phyloP scores from a whole-genome alignment of 37 sponge, comb jelly and placozoan species.

The Oscarella lobularis region DNA sequence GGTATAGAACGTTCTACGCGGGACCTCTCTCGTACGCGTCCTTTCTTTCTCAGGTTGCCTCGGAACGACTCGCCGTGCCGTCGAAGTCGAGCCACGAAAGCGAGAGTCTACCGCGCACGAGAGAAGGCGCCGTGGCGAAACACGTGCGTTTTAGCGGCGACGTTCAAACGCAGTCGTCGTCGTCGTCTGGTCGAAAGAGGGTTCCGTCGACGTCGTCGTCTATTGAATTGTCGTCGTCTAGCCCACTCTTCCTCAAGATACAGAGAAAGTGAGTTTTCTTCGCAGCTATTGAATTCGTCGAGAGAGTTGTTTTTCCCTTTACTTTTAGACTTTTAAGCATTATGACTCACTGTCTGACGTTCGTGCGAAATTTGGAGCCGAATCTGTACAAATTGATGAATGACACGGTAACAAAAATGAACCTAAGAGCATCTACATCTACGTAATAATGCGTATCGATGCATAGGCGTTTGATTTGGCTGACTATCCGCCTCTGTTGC shows the following conservation, averaged over 20 bases:
- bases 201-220: not conserved
- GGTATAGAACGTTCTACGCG: not conserved
- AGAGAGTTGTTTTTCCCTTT: too few species aligned
- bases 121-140: too few species aligned
- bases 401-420: not conserved
- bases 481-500: not conserved
- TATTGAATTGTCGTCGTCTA: not conserved
- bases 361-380: not conserved
- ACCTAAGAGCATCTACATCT: too few species aligned
- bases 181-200: too few species aligned
- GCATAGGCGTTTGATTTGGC: not conserved
- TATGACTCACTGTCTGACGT: not conserved
- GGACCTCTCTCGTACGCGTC: too few species aligned
- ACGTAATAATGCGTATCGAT: not conserved
- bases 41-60: too few species aligned
- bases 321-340: not conserved
- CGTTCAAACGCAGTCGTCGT: too few species aligned
- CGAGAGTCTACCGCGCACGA: too few species aligned
- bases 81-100: too few species aligned
- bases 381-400: not conserved
- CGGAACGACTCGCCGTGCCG: too few species aligned
- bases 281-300: not conserved
- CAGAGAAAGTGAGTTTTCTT: not conserved
- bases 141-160: too few species aligned
- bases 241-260: not conserved